Evolutionary conservation across 2,113 vertebrate species (phyloP), one percentile per base, ranked within the genome.

Genomic region (Cyanoderma ruficeps): DNA sequence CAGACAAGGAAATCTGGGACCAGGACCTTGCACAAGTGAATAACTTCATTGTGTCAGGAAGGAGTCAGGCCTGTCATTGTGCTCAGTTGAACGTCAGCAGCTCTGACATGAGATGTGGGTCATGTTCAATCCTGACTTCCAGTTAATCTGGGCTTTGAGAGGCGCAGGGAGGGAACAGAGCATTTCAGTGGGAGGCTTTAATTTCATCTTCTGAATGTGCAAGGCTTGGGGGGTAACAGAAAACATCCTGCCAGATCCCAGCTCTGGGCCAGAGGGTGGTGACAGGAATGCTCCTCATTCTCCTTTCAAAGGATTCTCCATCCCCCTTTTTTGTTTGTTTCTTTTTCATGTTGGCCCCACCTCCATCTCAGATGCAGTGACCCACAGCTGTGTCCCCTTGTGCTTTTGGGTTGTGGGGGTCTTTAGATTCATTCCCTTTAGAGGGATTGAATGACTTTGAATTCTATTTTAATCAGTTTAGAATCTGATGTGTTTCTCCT

Each of bases 381-480:
- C 39, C 71, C 39, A 10, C 0, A 3, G 24, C 25, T 46, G 21
- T 0, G 1, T 25, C 21, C 41, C 33, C 39, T 53, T 3, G 0
- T 3, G 2, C 21, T 80, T 83, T 7, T 59, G 46, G 53, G 31
- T 9, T 17, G 53, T 19, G 14, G 4, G 2, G 35, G 7, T 39
- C 39, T 68, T 70, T 47, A 33, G 28, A 52, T 24, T 31, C 41
- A 46, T 22, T 47, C 63, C 41, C 14, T 76, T 55, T 6, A 49
- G n/a, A 61, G 15, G 18, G 10, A 50, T 4, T 6, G 22, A 65
- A 2, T 46, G 21, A 12, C 18, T 23, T 17, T 50, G 7, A 81
- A 55, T 57, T 64, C n/a, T 37, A 1, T 74, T 88, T 64, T 11
- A 31, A n/a, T 31, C 46, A 30, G 8, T 65, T 83, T 74, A 31